Base-by-base conservation (phyloP, 2,888 invertebrate species). In the Clanis bilineata region DNA sequence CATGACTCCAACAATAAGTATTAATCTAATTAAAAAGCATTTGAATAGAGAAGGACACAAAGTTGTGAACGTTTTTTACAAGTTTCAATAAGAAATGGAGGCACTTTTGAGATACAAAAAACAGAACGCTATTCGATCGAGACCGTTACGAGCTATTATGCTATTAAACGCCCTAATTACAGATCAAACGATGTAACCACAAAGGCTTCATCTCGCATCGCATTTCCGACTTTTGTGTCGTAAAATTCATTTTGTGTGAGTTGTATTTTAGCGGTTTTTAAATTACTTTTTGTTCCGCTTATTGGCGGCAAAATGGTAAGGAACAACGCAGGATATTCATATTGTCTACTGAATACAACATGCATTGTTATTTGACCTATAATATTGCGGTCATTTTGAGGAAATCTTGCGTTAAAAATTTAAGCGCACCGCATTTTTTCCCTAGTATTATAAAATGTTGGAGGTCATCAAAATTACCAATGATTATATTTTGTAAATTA, bases 151-250 rank as follows among this genome's bases (percentile, higher is more conserved):
- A 75, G 79, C 83, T 77, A 88, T 87, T 88, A 88, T 82, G 78
- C 77, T 77, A 80, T 82, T 89, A 90, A 87, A 81, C 73, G 85
- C 88, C 88, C 86, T 86, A 90, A 91, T 91, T 90, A 90, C 82
- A 80, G 80, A 86, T 90, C 87, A 87, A 90, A 88, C 82, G 83
- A 74, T 77, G 80, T 77, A 83, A 88, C 90, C 91, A 86, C 91
- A 90, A 86, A 85, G 79, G 76, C 77, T 82, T 82, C 81, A 85
- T 88, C 86, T 88, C 76, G 77, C 70, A 79, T 76, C 77, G 76
- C 68, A 68, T 82, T 82, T 85, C 81, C 74, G 71, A 84, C 86
- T 86, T 84, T 88, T 86, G 86, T 85, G 83, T 78, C 80, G 83
- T 85, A 80, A 84, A 85, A 82, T 79, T 82, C 74, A 77, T 72